These are phyloP conservation scores for Cataglyphis albicans DNA, from an alignment of 2,888 invertebrate genomes.

Conservation along the genomic window DNA sequence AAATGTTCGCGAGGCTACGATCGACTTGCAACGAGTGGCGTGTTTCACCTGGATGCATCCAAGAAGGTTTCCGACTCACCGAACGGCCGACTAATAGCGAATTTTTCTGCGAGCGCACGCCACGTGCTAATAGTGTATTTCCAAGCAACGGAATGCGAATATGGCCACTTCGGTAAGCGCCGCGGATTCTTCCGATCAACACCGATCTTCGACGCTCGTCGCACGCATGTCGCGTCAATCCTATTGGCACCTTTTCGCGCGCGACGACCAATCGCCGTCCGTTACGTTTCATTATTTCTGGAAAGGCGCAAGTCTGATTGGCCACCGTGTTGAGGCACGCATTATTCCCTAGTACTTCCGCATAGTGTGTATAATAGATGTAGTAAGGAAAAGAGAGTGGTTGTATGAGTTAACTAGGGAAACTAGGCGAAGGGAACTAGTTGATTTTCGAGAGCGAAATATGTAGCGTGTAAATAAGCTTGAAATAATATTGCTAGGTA, in stretches of 20 bases:
- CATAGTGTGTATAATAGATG: too few species aligned
- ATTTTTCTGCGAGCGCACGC: slow-evolving; percentile 80
- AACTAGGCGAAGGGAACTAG: background rate
- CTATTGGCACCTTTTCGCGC: background rate
- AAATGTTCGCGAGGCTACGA: slow-evolving; percentile 62
- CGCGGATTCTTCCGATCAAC: background rate
- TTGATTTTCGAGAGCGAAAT: background rate
- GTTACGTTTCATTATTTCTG: background rate
- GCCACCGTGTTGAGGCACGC: background rate
- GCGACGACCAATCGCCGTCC: background rate
- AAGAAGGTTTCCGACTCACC: slow-evolving; percentile 29
- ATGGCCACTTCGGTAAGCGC: slow-evolving; percentile 87
- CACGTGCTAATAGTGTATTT: slow-evolving; percentile 92
- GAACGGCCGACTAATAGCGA: slow-evolving; percentile 52
- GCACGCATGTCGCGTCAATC: background rate
- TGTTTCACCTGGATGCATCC: background rate
- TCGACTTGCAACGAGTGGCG: slow-evolving; percentile 9
- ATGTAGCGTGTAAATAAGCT: background rate
- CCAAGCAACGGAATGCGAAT: slow-evolving; percentile 88
- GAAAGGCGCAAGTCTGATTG: background rate
- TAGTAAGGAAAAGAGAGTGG: background rate
- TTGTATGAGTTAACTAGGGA: background rate
- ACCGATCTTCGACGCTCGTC: background rate
- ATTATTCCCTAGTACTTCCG: background rate
- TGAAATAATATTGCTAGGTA: too few species aligned